Percentiles rank a stretch among this genome's conserved stretches.
phyloP scores from a whole-genome alignment of 2,113 vertebrate genomes.

The Eulemur rufifrons region DNA sequence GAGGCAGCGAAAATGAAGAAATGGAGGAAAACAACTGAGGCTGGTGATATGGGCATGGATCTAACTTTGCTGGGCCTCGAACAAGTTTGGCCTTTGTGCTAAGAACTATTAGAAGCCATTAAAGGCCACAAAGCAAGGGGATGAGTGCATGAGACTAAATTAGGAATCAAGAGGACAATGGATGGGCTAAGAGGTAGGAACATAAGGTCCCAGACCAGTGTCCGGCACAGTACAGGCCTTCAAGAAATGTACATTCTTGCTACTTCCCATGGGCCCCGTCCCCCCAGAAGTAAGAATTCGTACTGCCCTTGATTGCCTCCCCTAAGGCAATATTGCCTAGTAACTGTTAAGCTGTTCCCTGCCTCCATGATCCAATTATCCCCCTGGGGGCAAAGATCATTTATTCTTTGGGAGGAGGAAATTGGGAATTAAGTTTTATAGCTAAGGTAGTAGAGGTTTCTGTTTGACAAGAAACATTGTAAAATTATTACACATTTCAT shows the following conservation, averaged over 20 bases:
- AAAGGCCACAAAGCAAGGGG: neutral
- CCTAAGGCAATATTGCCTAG: constrained; percentile 25
- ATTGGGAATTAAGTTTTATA: constrained; percentile 71
- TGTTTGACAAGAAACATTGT: constrained; percentile 62
- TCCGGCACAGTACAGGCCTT: neutral
- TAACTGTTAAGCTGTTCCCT: constrained; percentile 48
- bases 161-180: neutral
- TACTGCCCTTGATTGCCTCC: neutral
- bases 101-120: neutral
- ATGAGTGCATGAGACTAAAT: neutral
- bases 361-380: constrained; percentile 44
- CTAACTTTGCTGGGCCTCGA: neutral
- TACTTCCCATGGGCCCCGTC: neutral
- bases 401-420: constrained; percentile 66
- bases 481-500: constrained; percentile 45
- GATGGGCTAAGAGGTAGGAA: neutral
- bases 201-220: neutral
- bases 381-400: constrained; percentile 60
- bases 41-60: neutral
- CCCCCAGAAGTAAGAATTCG: neutral
- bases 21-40: neutral
- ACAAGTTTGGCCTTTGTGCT: neutral
- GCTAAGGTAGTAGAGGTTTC: constrained; percentile 57
- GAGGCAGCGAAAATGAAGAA: neutral
- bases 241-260: neutral